phyloP scores from a whole-genome alignment of 2,113 vertebrate genomes.

The Sitta europaea region DNA sequence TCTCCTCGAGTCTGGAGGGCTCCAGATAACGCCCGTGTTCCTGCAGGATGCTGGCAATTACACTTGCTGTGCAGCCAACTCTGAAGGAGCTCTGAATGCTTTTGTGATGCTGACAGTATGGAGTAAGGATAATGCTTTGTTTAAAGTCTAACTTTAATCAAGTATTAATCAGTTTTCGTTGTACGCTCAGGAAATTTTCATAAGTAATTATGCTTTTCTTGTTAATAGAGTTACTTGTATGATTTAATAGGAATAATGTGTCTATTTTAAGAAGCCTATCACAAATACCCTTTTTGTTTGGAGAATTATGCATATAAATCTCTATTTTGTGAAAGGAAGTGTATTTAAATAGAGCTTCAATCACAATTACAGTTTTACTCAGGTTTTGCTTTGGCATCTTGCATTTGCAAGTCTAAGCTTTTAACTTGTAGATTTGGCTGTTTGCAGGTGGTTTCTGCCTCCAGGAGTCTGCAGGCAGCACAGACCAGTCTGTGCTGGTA shows the following conservation, averaged over 20 bases:
- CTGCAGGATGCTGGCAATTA: conserved; percentile 88
- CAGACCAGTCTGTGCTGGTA: not conserved
- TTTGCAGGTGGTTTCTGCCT: not conserved
- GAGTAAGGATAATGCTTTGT: conserved; percentile 81
- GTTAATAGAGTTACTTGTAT: conserved; percentile 33
- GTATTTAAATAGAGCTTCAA: not conserved
- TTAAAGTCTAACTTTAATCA: not conserved
- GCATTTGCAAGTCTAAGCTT: not conserved
- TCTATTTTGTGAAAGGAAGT: not conserved
- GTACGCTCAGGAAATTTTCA: conserved; percentile 24
- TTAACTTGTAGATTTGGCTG: not conserved
- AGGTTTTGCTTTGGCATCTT: not conserved
- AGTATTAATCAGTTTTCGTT: not conserved
- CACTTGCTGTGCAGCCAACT: conserved; percentile 84
- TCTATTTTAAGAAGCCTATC: conserved; percentile 46
- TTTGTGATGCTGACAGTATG: conserved; percentile 84
- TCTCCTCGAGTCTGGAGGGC: conserved; percentile 87
- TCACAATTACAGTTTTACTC: not conserved
- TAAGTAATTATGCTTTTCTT: conserved; percentile 20
- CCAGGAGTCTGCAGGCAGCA: not conserved
- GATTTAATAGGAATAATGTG: conserved; percentile 37
- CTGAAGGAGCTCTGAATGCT: conserved; percentile 79
- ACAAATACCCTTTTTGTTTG: conserved; percentile 30
- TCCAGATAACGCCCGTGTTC: conserved; percentile 82
- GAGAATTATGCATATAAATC: not conserved